Conservation (phyloP, 1,140 invertebrate genomes). For the Drosophila punjabiensis region DNA sequence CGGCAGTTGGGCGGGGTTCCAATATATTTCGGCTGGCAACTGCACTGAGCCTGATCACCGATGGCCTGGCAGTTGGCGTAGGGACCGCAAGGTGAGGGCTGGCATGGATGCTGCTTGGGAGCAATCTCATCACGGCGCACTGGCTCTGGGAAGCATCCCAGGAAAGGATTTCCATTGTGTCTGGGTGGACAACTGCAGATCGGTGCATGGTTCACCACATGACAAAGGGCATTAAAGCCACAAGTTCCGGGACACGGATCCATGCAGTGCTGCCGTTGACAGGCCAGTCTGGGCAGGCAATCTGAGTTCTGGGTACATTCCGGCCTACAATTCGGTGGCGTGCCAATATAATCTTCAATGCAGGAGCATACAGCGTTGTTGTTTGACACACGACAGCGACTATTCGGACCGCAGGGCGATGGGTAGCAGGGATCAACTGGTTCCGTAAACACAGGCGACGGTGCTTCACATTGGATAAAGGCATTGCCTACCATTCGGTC, state of each 20-base stretch:
- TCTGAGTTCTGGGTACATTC: conserved; percentile 94
- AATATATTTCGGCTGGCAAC: conserved; percentile 89
- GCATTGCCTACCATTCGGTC: conserved; percentile 85
- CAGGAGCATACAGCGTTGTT: conserved; percentile 88
- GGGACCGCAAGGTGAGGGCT: conserved; percentile 91
- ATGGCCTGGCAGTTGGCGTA: conserved; percentile 90
- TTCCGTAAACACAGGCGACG: conserved; percentile 71
- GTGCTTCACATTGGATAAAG: conserved; percentile 73
- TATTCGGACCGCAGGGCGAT: conserved; percentile 88
- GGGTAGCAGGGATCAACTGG: conserved; percentile 86
- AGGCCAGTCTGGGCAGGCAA: conserved; percentile 91
- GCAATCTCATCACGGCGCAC: conserved; percentile 59
- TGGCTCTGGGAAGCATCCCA: conserved; percentile 87
- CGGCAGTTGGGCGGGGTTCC: conserved; percentile 92
- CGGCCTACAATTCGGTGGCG: conserved; percentile 92
- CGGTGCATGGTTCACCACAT: conserved; percentile 92
- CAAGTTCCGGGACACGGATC: conserved; percentile 91
- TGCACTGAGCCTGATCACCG: conserved; percentile 89
- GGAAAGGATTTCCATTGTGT: conserved; percentile 93
- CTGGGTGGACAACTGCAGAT: conserved; percentile 92
- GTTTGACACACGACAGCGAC: conserved; percentile 86
- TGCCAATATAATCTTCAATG: conserved; percentile 87
- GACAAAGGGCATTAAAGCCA: conserved; percentile 92
- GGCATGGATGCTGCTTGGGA: conserved; percentile 86
- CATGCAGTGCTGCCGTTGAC: conserved; percentile 90